Conservation (phyloP, 2,888 invertebrate species). For the Schizotus pectinicornis region DNA sequence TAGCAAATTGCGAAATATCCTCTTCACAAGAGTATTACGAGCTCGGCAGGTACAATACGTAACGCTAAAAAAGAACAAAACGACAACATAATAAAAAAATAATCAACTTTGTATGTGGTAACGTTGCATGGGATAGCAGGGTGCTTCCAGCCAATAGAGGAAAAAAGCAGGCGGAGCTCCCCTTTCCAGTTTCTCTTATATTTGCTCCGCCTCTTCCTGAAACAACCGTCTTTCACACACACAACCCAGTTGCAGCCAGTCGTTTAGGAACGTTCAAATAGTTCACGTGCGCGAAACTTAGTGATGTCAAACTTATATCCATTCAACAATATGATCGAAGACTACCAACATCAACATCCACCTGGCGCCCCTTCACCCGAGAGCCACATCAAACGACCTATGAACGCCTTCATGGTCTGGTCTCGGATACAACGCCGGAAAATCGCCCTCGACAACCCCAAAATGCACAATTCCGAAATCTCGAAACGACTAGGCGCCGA, state of each 20-base stretch:
- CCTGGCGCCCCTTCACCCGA: conserved; percentile 51
- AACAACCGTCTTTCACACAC: conserved; percentile 43
- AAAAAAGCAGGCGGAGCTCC: conserved; percentile 51
- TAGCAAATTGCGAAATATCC: background rate
- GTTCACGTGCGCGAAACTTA: conserved; percentile 24
- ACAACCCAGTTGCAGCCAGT: conserved; percentile 38
- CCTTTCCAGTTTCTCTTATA: conserved; percentile 46
- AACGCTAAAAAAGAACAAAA: conserved; percentile 26
- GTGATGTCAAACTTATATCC: conserved; percentile 51
- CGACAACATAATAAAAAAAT: conserved; percentile 32
- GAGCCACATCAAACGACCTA: conserved; percentile 92
- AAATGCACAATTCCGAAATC: conserved; percentile 90
- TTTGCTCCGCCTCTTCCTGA: conserved; percentile 39
- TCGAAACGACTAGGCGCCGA: conserved; percentile 91
- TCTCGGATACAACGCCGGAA: conserved; percentile 88
- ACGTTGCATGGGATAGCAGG: conserved; percentile 37
- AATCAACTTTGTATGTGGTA: conserved; percentile 44
- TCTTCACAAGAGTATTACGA: background rate
- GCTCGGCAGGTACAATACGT: background rate
- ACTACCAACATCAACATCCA: conserved; percentile 43
- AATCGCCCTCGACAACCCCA: conserved; percentile 93
- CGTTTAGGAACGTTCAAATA: conserved; percentile 39
- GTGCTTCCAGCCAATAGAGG: conserved; percentile 51
- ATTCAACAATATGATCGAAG: conserved; percentile 47
- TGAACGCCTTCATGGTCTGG: conserved; percentile 99